Evolutionary conservation across 2,113 vertebrate genomes (phyloP).

Genomic region (Microcebus murinus): DNA sequence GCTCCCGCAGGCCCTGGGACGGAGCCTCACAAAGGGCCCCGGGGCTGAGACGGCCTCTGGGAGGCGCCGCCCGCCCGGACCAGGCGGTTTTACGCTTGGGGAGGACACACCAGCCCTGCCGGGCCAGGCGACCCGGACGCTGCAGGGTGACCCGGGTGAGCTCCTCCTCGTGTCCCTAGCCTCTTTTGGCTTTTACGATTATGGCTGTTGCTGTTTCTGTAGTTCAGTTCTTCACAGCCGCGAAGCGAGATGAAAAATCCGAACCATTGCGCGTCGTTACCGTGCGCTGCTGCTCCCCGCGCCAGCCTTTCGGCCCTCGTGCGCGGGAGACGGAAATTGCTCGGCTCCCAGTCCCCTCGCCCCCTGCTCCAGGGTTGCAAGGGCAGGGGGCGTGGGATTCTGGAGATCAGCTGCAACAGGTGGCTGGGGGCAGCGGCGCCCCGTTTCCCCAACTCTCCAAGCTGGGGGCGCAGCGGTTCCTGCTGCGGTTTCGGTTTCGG

Average conservation of each 20-base stretch:
- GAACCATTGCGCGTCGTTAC: rapidly evolving
- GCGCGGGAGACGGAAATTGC: background rate
- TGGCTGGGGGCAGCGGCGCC: background rate
- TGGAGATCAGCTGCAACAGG: background rate
- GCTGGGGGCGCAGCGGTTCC: too few species aligned
- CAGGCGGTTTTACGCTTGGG: rapidly evolving
- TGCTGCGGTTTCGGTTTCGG: background rate
- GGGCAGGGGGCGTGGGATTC: too few species aligned
- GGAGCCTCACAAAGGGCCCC: background rate
- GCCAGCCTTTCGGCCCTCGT: rapidly evolving
- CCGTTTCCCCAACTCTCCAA: rapidly evolving
- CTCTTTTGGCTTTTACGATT: too few species aligned
- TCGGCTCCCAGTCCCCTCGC: background rate
- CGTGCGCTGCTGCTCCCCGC: rapidly evolving
- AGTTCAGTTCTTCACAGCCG: background rate
- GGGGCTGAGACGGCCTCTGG: rapidly evolving
- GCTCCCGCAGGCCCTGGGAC: background rate
- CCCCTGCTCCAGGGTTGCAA: background rate
- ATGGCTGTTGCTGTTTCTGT: too few species aligned
- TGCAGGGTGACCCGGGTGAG: rapidly evolving
- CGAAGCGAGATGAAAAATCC: rapidly evolving
- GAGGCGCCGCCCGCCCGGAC: rapidly evolving
- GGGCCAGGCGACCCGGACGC: rapidly evolving
- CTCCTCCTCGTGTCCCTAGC: background rate
- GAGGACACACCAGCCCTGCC: background rate